Evolutionary conservation across 2,888 invertebrate genomes (phyloP), one percentile per base, ranked within the genome.

Genomic region (Oscheius myriophilus): DNA sequence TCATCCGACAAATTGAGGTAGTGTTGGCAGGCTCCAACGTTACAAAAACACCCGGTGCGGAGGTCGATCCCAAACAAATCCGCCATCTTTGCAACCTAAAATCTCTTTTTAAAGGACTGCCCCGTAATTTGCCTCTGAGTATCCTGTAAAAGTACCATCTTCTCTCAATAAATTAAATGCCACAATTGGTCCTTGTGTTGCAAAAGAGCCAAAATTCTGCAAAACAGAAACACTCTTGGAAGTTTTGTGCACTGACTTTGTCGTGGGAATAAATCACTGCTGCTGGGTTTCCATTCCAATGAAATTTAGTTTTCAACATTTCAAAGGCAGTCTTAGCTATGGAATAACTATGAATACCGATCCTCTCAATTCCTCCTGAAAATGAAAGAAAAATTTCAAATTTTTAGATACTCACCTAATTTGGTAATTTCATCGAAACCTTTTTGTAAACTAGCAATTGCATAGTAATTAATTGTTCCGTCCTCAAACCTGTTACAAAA

Each of bases 1-100:
- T 76, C 72, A 43, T 71, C 67, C 7, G 72, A 68, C 18, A 80
- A 67, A 2, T 67, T 69, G n/a, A 80, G 58, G 43, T 78, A 76
- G 12, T 69, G 68, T 62, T 72, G 70, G 89, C 11, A 94, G 89
- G 9, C 89, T 87, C 54, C 97, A 1, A 95, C 92, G 89, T 97
- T 97, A 87, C 97, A 97, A 87, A 96, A 95, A 87, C 96, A 96
- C 0, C 97, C 97, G 1, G 94, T 94, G 74, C 97, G 90, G 49
- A 97, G 87, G 79, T 92, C 91, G 61, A 97, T 92, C 80, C 92
- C 92, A 86, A 93, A 92, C 63, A 95, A 88, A 78, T 93, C 92
- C 0, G 95, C 93, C 89, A 96, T 91, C 84, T 94, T 92, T 83
- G 93, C 91, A 70, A 96, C 93, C 92, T 93, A 59, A 57, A 72